phyloP scores from a whole-genome alignment of 2,113 vertebrate species.

The Takifugu flavidus region DNA sequence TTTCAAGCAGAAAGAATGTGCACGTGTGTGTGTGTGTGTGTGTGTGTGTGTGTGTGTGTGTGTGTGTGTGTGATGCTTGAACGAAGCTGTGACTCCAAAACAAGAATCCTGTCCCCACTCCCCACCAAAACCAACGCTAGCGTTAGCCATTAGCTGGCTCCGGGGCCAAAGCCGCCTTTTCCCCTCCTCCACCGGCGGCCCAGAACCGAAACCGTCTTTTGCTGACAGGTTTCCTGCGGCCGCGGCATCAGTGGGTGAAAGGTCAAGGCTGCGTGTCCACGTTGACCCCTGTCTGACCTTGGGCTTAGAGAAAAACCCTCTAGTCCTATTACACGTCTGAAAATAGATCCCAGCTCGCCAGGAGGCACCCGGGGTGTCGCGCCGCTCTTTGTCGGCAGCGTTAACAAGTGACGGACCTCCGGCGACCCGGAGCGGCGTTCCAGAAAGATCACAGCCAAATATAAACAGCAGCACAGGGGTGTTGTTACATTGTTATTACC shows the following conservation, averaged over 20 bases:
- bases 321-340: background rate
- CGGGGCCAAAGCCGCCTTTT: no score
- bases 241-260: constrained; percentile 54
- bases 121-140: no score
- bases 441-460: constrained; percentile 18
- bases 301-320: background rate
- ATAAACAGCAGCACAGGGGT: constrained; percentile 19
- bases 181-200: no score
- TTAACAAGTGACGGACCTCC: background rate
- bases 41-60: no score
- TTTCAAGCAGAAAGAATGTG: no score
- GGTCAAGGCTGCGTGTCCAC: constrained; percentile 20
- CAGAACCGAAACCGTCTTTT: no score
- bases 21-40: no score
- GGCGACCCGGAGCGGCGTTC: background rate
- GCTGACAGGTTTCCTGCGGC: no score
- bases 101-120: no score
- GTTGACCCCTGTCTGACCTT: constrained; percentile 48
- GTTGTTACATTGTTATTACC: constrained; percentile 3
- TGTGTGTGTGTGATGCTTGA: no score
- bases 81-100: no score
- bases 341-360: background rate
- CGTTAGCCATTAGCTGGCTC: no score
- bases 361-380: background rate
- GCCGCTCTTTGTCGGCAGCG: background rate